A percentile compares a stretch with the other conserved stretches of the same genome.
These are phyloP conservation scores for Opisthocomus hoazin DNA, from an alignment of 2,113 vertebrate species.

Conservation along the genomic window DNA sequence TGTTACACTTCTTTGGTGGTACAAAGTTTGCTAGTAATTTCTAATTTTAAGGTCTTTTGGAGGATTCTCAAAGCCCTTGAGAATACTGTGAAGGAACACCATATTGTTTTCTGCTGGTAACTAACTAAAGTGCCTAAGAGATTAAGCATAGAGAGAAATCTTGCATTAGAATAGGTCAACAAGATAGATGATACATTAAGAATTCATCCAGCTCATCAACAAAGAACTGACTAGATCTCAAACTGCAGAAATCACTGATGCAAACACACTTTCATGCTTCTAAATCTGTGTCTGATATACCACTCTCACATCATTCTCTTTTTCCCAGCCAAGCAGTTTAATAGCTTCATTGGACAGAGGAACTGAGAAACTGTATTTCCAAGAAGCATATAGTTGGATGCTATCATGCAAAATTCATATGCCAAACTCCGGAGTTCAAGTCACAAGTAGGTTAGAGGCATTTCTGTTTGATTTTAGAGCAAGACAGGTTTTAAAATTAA, in stretches of 20 bases:
- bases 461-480: neutral
- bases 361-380: neutral
- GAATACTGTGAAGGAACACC: neutral
- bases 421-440: neutral
- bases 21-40: neutral
- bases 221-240: neutral
- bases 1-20: neutral
- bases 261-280: neutral
- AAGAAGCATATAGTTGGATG: neutral
- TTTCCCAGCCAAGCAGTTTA: neutral
- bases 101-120: neutral
- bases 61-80: neutral
- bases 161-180: neutral
- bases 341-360: neutral
- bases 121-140: neutral
- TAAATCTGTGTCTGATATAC: neutral
- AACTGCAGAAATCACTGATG: neutral
- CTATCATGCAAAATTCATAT: neutral
- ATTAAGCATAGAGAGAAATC: neutral
- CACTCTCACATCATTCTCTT: neutral
- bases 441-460: neutral
- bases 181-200: neutral
- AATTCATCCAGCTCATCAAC: neutral
- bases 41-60: constrained; percentile 22
- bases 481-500: neutral